Evolutionary conservation across 1,140 invertebrate genomes (phyloP), one percentile per base, ranked within the genome.

Genomic region (Coelopa frigida): DNA sequence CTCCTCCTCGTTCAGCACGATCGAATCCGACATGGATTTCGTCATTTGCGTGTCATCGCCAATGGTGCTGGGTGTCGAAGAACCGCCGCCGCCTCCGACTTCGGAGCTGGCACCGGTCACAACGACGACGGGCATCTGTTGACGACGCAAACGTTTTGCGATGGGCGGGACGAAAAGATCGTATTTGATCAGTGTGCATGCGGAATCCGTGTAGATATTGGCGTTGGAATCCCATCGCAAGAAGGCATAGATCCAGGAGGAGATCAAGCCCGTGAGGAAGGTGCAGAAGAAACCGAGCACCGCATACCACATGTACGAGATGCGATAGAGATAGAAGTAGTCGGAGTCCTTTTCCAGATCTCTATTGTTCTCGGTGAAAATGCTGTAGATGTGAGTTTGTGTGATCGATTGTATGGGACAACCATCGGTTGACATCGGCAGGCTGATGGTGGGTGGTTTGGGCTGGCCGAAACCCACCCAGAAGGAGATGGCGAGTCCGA

Each of bases 221-320:
- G 59, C 27, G 54, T 67, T 65, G 26, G 31, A 46, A 18, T 66
- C 66, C 55, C 57, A 61, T 1, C 56, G 54, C 2, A 62, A 40
- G 10, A 39, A 22, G 0, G 48, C 56, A 29, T 64, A 55, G 12
- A 75, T 35, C 17, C 59, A 62, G 51, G 80, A 82, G 3, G 80
- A 58, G 1, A 84, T n/a, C 24, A 78, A 68, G n/a, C 85, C 85
- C 41, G 86, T 52, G 0, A 83, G 23, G 3, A 87, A 57, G 3
- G 86, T 80, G 0, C 81, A 57, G 0, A 76, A 4, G 49, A 85
- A 80, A 39, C 84, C 87, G 36, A 88, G 69, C 0, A 82, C 77
- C 5, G 81, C 76, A 61, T 85, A 86, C 84, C 90, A 95, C 76
- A 93, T 79, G 59, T 94, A 95, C 0, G 90, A 94, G 11, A 95